A percentile compares a stretch with the other conserved stretches of the same genome.
Evolutionary conservation across 2,888 invertebrate genomes (phyloP).

Genomic region (Tiliacea citrago): DNA sequence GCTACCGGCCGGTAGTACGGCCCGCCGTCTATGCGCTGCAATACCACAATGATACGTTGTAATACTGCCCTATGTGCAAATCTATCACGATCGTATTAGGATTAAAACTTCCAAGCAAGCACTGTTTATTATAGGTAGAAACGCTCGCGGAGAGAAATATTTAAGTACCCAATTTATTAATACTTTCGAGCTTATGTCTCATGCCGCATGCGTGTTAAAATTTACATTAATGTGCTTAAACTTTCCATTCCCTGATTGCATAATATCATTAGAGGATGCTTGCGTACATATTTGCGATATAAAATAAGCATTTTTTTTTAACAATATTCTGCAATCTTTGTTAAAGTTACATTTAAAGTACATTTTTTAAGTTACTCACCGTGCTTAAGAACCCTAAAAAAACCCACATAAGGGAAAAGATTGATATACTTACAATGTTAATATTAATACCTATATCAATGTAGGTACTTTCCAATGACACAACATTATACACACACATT

Average conservation of each 20-base stretch:
- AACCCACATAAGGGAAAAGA: background rate
- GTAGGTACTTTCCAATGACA: conserved; percentile 33
- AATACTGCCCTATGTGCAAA: background rate
- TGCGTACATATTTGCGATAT: background rate
- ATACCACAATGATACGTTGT: conserved; percentile 21
- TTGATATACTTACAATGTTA: conserved; percentile 52
- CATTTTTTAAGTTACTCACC: conserved; percentile 50
- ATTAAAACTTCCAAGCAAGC: background rate
- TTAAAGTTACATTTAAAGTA: background rate
- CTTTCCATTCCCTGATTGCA: no score
- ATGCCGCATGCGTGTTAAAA: conserved; percentile 1
- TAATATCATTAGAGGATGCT: background rate
- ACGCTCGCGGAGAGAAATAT: background rate
- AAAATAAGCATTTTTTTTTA: background rate
- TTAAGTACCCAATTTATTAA: background rate
- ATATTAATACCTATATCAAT: conserved; percentile 32
- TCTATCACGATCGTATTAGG: background rate
- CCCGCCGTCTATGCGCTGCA: conserved; percentile 93
- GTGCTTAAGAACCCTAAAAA: conserved; percentile 10
- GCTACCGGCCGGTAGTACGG: conserved; percentile 92
- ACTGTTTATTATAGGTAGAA: background rate
- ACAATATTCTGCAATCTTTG: background rate
- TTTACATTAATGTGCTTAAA: no score
- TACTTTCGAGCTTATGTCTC: background rate
- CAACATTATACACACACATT: conserved; percentile 35